Percentiles rank a stretch among this genome's conserved stretches.
Evolutionary conservation across 2,113 vertebrate genomes (phyloP).

Genomic region (Tachysurus vachellii): DNA sequence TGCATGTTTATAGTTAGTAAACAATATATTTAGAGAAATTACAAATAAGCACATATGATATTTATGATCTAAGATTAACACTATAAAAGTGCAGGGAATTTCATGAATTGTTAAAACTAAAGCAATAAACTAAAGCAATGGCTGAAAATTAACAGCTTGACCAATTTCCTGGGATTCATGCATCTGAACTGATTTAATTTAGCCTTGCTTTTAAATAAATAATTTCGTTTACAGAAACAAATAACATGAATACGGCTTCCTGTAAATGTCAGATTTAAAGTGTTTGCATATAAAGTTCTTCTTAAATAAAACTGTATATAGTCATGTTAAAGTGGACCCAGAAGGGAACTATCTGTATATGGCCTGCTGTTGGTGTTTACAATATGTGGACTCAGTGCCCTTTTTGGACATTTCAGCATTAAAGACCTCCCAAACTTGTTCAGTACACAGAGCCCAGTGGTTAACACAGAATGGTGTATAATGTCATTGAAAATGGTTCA

Average conservation of each 20-base stretch:
- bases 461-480: not conserved
- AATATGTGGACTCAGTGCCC: not conserved
- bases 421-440: not conserved
- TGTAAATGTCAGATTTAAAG: not conserved
- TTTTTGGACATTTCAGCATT: not conserved
- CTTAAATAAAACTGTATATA: not conserved
- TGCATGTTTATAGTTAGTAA: constrained; percentile 33
- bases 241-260: not conserved
- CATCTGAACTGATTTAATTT: not conserved
- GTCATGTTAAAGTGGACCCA: not conserved
- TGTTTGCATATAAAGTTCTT: not conserved
- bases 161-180: not conserved
- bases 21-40: constrained; percentile 40
- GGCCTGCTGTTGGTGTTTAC: not conserved
- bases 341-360: not conserved
- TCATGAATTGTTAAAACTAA: constrained; percentile 50
- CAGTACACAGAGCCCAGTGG: too few species aligned
- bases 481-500: not conserved
- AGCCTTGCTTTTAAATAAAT: not conserved
- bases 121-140: constrained; percentile 47
- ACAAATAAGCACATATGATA: constrained; percentile 40
- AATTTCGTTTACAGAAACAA: not conserved
- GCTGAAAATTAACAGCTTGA: constrained; percentile 32
- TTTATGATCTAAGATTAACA: constrained; percentile 31
- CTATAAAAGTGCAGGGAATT: constrained; percentile 35